Evolutionary conservation across 1,140 invertebrate genomes (phyloP).

Genomic region (Trigoniulus corallinus): DNA sequence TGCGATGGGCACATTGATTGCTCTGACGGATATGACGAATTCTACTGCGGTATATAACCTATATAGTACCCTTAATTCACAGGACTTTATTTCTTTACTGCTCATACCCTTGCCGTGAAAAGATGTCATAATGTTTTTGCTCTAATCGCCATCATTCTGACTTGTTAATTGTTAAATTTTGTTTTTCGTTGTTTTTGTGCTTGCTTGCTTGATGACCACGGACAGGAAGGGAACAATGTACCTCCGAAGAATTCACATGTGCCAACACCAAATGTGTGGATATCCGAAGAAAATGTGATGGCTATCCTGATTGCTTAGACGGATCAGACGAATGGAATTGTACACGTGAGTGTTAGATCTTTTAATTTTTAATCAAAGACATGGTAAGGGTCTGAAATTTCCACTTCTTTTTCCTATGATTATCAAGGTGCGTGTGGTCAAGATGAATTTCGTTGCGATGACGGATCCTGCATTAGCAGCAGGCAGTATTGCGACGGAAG

Average conservation of each 20-base stretch:
- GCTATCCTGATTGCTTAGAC: neutral
- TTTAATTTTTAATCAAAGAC: neutral
- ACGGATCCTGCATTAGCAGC: conserved; percentile 43
- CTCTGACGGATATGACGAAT: conserved; percentile 22
- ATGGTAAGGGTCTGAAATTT: neutral
- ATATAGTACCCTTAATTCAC: neutral
- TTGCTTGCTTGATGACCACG: neutral
- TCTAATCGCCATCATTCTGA: too few species aligned
- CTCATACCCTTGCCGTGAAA: too few species aligned
- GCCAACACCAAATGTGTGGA: neutral
- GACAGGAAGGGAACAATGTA: neutral
- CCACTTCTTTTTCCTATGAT: neutral
- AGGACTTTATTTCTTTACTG: too few species aligned
- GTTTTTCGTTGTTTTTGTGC: neutral
- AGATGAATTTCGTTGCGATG: conserved; percentile 40
- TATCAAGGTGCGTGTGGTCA: neutral
- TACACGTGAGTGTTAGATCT: neutral
- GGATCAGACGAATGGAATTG: neutral
- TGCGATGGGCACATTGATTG: conserved; percentile 24
- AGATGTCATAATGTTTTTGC: too few species aligned
- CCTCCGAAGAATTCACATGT: neutral
- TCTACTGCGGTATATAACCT: conserved; percentile 12
- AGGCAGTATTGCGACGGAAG: conserved; percentile 43
- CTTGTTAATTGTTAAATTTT: too few species aligned
- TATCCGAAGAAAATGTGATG: neutral